Evolutionary conservation across 2,113 vertebrate species (phyloP).

Genomic region (Ammodramus savannarum): DNA sequence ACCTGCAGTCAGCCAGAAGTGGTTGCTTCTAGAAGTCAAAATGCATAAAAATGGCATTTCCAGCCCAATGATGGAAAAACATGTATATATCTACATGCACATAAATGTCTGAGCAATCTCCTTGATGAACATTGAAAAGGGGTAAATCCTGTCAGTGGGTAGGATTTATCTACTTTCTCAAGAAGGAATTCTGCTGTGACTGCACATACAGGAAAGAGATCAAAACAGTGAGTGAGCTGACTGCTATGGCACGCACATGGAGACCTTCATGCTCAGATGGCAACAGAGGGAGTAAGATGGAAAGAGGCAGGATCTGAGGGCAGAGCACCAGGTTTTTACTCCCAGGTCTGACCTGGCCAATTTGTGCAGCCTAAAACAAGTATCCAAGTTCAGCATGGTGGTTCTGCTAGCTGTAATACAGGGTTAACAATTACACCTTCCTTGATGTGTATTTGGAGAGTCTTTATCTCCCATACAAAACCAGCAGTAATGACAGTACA

Average conservation of each 20-base stretch:
- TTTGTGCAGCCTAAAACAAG: background rate
- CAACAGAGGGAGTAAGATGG: accelerated
- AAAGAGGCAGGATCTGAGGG: background rate
- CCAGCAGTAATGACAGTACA: background rate
- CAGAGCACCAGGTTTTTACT: background rate
- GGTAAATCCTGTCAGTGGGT: background rate
- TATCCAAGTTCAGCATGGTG: background rate
- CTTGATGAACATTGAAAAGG: background rate
- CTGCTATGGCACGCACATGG: background rate
- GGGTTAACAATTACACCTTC: background rate
- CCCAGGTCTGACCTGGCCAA: background rate
- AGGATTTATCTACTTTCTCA: background rate
- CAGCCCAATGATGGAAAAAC: background rate
- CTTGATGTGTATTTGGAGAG: accelerated
- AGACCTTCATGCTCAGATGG: background rate
- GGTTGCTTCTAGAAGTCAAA: background rate
- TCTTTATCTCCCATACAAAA: background rate
- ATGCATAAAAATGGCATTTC: background rate
- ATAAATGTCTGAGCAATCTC: background rate
- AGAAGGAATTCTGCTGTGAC: background rate
- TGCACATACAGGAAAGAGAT: background rate
- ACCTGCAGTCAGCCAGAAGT: background rate
- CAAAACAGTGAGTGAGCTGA: background rate
- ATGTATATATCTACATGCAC: accelerated
- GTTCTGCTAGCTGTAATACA: background rate